Base-by-base conservation (phyloP, 2,888 invertebrate genomes). In the Pheosia gnoma region DNA sequence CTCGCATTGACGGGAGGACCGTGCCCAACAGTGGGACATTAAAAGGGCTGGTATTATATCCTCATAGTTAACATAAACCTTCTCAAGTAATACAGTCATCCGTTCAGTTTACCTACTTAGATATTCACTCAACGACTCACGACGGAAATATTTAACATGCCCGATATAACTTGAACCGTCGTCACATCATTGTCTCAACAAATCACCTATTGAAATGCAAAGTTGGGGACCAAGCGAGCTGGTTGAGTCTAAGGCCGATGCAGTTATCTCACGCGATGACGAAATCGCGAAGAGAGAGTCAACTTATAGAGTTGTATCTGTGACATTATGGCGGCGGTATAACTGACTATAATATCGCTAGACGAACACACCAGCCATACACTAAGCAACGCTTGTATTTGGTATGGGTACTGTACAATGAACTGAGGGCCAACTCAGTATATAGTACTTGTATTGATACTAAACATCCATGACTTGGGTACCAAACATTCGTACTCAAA, bases 271-370 rank as follows among this genome's bases (percentile, higher is more conserved):
- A 43, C 36, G 57, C 9, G 43, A 36, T 57, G 41, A 57, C 45
- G 57, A 57, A 57, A 57, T 36, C 11, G 56, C 43, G n/a, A 55
- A 55, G 57, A 45, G 57, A 57, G 57, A 57, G 57, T 57, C 38
- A 54, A 54, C 54, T 54, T 54, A n/a, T 54, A 25, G 43, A 43
- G 51, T 25, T 51, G 25, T 47, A 25, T 51, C 51, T 51, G 25
- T 13, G 37, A 38, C 11, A 39, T 47, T 45, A 45, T 9, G n/a
- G 4, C 11, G n/a, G 11, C 0, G 11, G n/a, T n/a, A 4, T n/a
- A 8, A 7, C 6, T 41, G 5, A 41, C 41, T 41, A 7, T 41
- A 3, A 8, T 41, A 41, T 5, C 1, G 41, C 8, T 41, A 25
- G 25, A 25, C 2, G 25, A 25, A 25, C 25, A n/a, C n/a, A n/a